Percentiles rank a stretch among this genome's conserved stretches.
Conservation (phyloP, 1,140 invertebrate genomes). For the Gryllus bimaculatus region DNA sequence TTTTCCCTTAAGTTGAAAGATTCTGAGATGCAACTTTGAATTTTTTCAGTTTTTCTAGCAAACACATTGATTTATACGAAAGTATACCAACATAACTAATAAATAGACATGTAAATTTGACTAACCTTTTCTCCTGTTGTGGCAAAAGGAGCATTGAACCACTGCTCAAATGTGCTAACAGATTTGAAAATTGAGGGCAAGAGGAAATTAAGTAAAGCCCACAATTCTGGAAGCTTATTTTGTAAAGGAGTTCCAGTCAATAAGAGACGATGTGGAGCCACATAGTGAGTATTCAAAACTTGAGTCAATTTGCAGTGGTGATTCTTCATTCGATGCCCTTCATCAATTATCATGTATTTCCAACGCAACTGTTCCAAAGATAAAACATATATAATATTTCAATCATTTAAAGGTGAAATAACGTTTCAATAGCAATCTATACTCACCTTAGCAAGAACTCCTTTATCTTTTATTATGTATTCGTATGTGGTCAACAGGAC, state of each 20-base stretch:
- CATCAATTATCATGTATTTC: constrained; percentile 69
- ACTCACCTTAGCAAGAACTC: constrained; percentile 47
- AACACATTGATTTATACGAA: too few species aligned
- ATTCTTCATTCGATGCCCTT: constrained; percentile 67
- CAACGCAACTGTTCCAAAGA: constrained; percentile 40
- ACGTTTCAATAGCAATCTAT: background rate
- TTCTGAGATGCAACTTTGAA: constrained; percentile 7
- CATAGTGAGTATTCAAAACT: constrained; percentile 56
- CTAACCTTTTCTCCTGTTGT: constrained; percentile 53
- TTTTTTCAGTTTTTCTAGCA: background rate
- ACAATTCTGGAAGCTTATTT: constrained; percentile 58
- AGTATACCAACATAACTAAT: too few species aligned
- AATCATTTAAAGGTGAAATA: background rate
- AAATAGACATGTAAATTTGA: background rate
- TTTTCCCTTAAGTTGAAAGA: background rate
- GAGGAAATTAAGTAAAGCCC: constrained; percentile 62
- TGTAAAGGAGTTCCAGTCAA: constrained; percentile 59
- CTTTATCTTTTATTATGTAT: constrained; percentile 60
- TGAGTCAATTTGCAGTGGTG: constrained; percentile 64
- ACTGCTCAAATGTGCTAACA: constrained; percentile 58
- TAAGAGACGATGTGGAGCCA: constrained; percentile 52
- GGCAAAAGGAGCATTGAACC: constrained; percentile 68
- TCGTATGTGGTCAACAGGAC: constrained; percentile 62
- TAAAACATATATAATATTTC: constrained; percentile 11
- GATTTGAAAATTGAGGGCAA: constrained; percentile 60